Evolutionary conservation across 2,888 invertebrate species (phyloP), one percentile per base, ranked within the genome.

Genomic region (Eudasyphora cyanicolor): DNA sequence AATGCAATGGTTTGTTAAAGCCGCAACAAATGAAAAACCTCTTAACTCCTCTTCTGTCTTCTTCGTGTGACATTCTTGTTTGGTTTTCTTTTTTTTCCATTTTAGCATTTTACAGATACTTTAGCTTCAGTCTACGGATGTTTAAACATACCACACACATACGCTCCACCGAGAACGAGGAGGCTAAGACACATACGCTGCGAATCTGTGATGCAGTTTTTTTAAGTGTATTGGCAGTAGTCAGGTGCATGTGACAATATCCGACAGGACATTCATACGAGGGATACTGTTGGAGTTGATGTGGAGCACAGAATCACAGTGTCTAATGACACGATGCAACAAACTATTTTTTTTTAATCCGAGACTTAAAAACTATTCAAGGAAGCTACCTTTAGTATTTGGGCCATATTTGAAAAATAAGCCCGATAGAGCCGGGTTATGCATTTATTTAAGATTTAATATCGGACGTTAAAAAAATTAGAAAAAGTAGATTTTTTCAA

Each of bases 91-190:
- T n/a, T 24, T 21, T 19, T 38, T 35, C 62, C 67, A 14, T 67
- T 12, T 42, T 24, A 14, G 12, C 67, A 67, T 77, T 79, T 79
- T 67, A 51, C 73, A 54, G 64, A 73, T 67, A 54, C 64, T 32
- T 79, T 79, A 79, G 64, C 79, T 73, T 73, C 38, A 73, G 38
- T 32, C 10, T 51, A 73, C 42, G 73, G 79, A 67, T 79, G 35
- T 67, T 79, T 73, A 38, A 73, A 67, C 73, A 67, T n/a, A 29
- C 6, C 38, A 42, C 51, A 54, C 1, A n/a, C 1, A 51, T 54
- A 54, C 19, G 4, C n/a, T 29, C 32, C 29, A 29, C 2, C 60
- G 17, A 60, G 14, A n/a, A 29, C 29, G 14, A 54, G 10, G 21
- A 29, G 29, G 32, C 19, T 29, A 8, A 10, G 32, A 29, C 21